Base-by-base conservation (phyloP, 1,140 invertebrate genomes). In the Leptinotarsa lineolata region DNA sequence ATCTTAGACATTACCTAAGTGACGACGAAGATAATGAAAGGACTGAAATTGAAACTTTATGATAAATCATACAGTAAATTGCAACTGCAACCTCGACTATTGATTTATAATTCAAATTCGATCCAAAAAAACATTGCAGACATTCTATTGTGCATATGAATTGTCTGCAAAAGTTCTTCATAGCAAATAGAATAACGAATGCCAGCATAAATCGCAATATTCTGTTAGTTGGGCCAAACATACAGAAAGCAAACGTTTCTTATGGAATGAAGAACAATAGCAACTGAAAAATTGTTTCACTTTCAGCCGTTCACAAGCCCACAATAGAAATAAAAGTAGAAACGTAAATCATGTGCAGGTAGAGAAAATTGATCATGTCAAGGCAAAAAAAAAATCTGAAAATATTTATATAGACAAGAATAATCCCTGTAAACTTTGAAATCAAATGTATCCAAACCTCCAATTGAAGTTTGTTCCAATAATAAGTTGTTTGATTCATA, bases 271-370 rank as follows among this genome's bases (percentile, higher is more conserved):
- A 60, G 59, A 60, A n/a, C 59, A 60, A 21, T 11, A 5, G n/a
- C 20, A 60, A 18, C 6, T 4, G n/a, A n/a, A 60, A 60, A 60
- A 60, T 8, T 60, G 11, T 16, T 60, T 5, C n/a, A 60, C 59
- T n/a, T 60, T 60, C 20, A 8, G 59, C 5, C 59, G 59, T n/a
- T 8, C 59, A 60, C 5, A 60, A 60, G n/a, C 59, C 6, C 59
- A 60, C 59, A 60, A 60, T n/a, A 60, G n/a, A 8, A 8, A n/a
- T 60, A 60, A n/a, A 60, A 60, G n/a, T 60, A 60, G n/a, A 60
- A 60, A 60, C n/a, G n/a, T 18, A 21, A 6, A 60, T 18, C 6
- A 8, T 60, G n/a, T 8, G 4, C 45, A 46, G 13, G 45, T 46
- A 46, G 5, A 46, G 45, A 13, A n/a, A n/a, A n/a, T n/a, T n/a